Conservation (phyloP, 2,888 invertebrate species). For the Beris chalybata region DNA sequence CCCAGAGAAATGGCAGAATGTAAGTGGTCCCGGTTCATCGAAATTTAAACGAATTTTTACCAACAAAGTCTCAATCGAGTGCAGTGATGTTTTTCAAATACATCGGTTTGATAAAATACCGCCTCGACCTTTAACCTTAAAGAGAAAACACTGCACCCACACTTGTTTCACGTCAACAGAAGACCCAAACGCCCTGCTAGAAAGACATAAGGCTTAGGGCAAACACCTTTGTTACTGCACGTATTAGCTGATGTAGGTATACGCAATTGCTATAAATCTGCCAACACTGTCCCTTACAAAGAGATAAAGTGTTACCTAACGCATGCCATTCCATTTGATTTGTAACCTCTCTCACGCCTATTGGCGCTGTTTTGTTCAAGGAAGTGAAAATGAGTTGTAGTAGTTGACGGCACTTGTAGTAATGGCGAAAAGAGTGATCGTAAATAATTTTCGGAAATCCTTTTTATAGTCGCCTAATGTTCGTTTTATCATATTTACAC, state of each 20-base stretch:
- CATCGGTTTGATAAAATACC: too few relatives aligned
- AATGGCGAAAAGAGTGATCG: neutral
- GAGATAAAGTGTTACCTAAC: constrained; percentile 13
- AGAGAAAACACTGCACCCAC: too few relatives aligned
- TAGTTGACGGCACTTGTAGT: neutral
- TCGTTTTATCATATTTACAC: constrained; percentile 15
- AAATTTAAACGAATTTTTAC: too few relatives aligned
- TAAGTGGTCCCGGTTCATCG: too few relatives aligned
- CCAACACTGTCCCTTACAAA: constrained; percentile 14
- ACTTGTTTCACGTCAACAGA: too few relatives aligned
- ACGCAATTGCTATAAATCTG: constrained; percentile 27
- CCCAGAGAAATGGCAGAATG: too few relatives aligned
- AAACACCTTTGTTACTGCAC: neutral
- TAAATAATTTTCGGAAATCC: constrained; percentile 21
- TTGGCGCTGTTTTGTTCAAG: constrained; percentile 1
- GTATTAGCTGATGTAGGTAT: neutral
- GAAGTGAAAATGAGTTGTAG: neutral
- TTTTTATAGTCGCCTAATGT: constrained; percentile 25
- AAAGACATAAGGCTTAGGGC: too few relatives aligned
- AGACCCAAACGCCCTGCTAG: too few relatives aligned
- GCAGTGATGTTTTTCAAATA: too few relatives aligned
- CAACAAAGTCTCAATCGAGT: too few relatives aligned
- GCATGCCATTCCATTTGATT: constrained; percentile 21
- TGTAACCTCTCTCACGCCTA: constrained; percentile 7
- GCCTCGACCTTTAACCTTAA: too few relatives aligned